Base-by-base conservation (phyloP, 23 tunicate species). In the Phallusia fumigata region DNA sequence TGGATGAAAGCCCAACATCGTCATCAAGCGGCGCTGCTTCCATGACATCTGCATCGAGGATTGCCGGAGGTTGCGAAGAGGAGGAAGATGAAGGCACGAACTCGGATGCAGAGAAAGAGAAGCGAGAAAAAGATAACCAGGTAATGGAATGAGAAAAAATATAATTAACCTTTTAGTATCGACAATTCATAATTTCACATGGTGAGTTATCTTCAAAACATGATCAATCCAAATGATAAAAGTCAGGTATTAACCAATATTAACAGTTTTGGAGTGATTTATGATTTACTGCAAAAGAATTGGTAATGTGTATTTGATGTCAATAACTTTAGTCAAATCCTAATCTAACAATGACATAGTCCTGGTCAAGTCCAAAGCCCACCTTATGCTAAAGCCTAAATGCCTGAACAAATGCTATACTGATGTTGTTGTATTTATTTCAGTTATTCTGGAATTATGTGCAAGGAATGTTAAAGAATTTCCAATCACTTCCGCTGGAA, bases 381-480 rank as follows among this genome's bases (percentile, higher is more conserved):
- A 40, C 47, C 47, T 40, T 40, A 40, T 10, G 10, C 47, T 58
- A 58, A 58, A 58, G 13, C 28, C 2, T 58, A 58, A 6, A 58
- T 58, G 26, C 28, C 13, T 58, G 3, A 21, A 24, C 13, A 58
- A 58, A 6, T 6, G 13, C 13, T 11, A 24, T 24, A n/a, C n/a
- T n/a, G n/a, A n/a, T n/a, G 28, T 58, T 58, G 26, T 1, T 58
- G 11, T 58, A 3, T 58, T 58, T 13, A 1, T 58, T 58, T 2
- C 80, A 90, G 88, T 30, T 89, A 22, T 53, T 94, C 21, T 94
- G 98, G 98, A 88, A 88, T 69, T 94, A 88, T 75, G 79, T 94
- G 31, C 84, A 87, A 53, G 98, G 98, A 49, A 94, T 94, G 98
- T 50, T 94, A 47, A 89, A 85, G 69, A 94, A 94, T 74, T 77